A percentile compares a stretch with the other conserved stretches of the same genome.
phyloP scores from a whole-genome alignment of 2,888 invertebrate species.

The Hirtodrosophila duncani region DNA sequence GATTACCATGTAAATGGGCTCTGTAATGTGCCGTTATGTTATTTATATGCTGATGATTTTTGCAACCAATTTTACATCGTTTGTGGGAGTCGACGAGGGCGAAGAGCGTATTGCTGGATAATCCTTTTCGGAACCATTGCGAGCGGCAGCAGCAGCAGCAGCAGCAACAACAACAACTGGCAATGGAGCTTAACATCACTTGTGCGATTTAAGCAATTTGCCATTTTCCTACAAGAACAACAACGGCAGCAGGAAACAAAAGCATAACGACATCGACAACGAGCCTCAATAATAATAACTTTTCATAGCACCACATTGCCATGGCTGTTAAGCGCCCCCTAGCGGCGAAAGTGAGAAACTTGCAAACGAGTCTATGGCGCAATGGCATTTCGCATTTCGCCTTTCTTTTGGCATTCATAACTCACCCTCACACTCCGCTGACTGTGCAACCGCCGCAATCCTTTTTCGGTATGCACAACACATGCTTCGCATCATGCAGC shows the following conservation, averaged over 20 bases:
- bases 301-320: conserved; percentile 47
- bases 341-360: conserved; percentile 1
- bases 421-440: no score
- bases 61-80: conserved; percentile 1
- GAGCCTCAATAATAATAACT: conserved; percentile 55
- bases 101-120: conserved; percentile 8
- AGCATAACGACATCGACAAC: conserved; percentile 21
- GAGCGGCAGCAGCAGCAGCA: no score
- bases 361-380: not conserved
- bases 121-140: conserved; percentile 21
- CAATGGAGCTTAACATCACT: conserved; percentile 27
- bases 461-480: conserved; percentile 16
- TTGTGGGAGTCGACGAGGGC: not conserved
- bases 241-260: conserved; percentile 20
- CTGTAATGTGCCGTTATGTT: conserved; percentile 5
- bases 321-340: conserved; percentile 35
- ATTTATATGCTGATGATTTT: conserved; percentile 32
- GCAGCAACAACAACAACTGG: not conserved
- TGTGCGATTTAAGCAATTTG: conserved; percentile 53
- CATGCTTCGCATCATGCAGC: conserved; percentile 1
- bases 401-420: not conserved
- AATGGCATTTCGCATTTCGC: conserved; percentile 17
- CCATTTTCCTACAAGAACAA: conserved; percentile 24
- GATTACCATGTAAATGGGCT: no score
- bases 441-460: no score